Evolutionary conservation across 1,140 invertebrate genomes (phyloP), one percentile per base, ranked within the genome.

Genomic region (Subanguina moxae): DNA sequence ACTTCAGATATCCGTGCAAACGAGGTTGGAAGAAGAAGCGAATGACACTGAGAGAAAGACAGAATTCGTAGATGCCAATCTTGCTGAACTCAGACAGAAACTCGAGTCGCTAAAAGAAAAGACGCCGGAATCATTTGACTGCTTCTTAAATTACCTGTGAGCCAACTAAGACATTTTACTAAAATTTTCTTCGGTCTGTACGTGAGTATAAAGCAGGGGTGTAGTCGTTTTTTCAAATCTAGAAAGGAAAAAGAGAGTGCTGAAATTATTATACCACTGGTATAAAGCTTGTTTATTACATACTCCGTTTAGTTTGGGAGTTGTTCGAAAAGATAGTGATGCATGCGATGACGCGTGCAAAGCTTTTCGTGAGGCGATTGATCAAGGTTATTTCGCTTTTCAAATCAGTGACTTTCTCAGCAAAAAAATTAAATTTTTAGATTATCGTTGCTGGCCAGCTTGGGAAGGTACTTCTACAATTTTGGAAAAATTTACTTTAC

Each of bases 361-460:
- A n/a, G 46, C 59, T 11, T 73, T 71, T 25, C 42, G 30, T 63
- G 69, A 71, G 43, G 62, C 69, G n/a, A 64, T 70, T 28, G 27
- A 30, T 7, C 0, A 42, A 19, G 46, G 32, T 38, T n/a, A n/a
- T n/a, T n/a, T n/a, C n/a, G n/a, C n/a, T n/a, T n/a, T 57, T 23
- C 7, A 27, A 57, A 8, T 68, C 42, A 7, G n/a, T 58, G 13
- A 43, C 21, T 43, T 8, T 13, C 48, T 38, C 19, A 32, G 27
- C 57, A n/a, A n/a, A n/a, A n/a, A n/a, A n/a, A n/a, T n/a, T 25
- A 46, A 63, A 11, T 5, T 38, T 38, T 38, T 11, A 38, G 32
- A 76, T 27, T 25, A 67, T 43, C 65, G 75, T 8, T 76, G 74
- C 61, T 76, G 75, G 75, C 75, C 74, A 21, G 72, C 75, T 13